A percentile compares a stretch with the other conserved stretches of the same genome.
Conservation (phyloP, 2,797 vertebrate genomes). For the Alfaro cultratus region DNA sequence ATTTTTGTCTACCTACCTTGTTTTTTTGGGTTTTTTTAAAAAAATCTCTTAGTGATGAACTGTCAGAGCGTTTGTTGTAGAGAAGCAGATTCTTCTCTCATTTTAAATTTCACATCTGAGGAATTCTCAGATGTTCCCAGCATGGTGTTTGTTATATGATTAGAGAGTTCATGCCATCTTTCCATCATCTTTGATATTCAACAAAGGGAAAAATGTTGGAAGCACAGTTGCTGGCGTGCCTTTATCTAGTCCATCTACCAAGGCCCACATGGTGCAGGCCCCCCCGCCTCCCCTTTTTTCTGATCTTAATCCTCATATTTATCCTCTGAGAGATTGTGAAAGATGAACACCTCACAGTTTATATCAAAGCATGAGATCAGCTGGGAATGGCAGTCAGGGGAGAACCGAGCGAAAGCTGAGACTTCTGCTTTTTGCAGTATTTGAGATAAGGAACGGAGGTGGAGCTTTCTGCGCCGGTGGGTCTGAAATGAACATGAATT, state of each 20-base stretch:
- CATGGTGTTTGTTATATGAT: not conserved
- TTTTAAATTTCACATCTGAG: not conserved
- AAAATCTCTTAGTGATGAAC: not conserved
- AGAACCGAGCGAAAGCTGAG: constrained; percentile 17
- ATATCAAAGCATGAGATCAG: constrained; percentile 27
- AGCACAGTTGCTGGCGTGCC: not conserved
- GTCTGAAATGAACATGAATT: not conserved
- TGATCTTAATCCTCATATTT: constrained; percentile 17
- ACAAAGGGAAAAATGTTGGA: constrained; percentile 8
- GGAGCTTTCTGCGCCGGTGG: not conserved
- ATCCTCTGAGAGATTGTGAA: constrained; percentile 27
- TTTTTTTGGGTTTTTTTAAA: not conserved
- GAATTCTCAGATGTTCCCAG: not conserved
- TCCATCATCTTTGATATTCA: constrained; percentile 4
- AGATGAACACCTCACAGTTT: constrained; percentile 26
- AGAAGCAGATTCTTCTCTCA: not conserved
- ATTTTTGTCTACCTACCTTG: not conserved
- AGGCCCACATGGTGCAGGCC: not conserved
- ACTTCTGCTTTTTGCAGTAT: not conserved
- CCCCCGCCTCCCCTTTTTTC: not conserved
- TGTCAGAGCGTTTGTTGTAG: not conserved
- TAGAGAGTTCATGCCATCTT: constrained; percentile 1
- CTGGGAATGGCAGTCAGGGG: constrained; percentile 21
- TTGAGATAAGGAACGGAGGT: not conserved
- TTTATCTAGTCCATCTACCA: constrained; percentile 9